These are phyloP conservation scores for Cetonia aurata DNA, from an alignment of 2,888 invertebrate genomes.

Conservation along the genomic window DNA sequence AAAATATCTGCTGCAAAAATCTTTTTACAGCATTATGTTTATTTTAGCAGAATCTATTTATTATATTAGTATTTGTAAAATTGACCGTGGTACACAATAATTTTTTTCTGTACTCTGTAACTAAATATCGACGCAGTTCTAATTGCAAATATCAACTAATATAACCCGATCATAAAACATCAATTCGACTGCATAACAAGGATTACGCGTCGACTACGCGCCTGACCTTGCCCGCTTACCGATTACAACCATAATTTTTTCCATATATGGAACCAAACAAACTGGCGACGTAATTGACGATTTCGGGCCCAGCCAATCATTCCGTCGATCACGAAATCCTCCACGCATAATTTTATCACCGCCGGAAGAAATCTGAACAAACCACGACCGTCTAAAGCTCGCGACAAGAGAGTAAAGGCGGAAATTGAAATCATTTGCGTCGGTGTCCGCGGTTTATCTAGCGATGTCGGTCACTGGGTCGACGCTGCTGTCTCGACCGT, in stretches of 20 bases:
- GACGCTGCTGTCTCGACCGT: slow-evolving; percentile 6
- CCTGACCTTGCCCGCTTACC: slow-evolving; percentile 25
- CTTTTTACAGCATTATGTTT: too few relatives aligned
- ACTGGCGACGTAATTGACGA: slow-evolving; percentile 32
- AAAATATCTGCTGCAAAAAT: too few relatives aligned
- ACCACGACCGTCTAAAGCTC: neutral
- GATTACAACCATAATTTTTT: slow-evolving; percentile 31
- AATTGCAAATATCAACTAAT: too few relatives aligned
- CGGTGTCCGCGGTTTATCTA: slow-evolving; percentile 42
- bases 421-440: slow-evolving; percentile 50
- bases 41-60: too few relatives aligned
- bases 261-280: slow-evolving; percentile 35
- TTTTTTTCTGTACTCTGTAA: too few relatives aligned
- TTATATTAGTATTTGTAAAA: too few relatives aligned
- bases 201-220: neutral
- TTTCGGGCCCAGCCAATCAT: neutral
- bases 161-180: slow-evolving; percentile 1
- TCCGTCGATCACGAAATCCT: neutral
- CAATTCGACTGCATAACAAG: slow-evolving; percentile 16
- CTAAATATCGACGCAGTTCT: too few relatives aligned
- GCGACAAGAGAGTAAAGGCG: slow-evolving; percentile 25
- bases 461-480: slow-evolving; percentile 52
- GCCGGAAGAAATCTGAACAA: neutral
- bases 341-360: slow-evolving; percentile 3
- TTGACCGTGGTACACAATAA: too few relatives aligned